These are phyloP conservation scores for Spodoptera litura DNA, from an alignment of 1,140 invertebrate species.

Conservation along the genomic window DNA sequence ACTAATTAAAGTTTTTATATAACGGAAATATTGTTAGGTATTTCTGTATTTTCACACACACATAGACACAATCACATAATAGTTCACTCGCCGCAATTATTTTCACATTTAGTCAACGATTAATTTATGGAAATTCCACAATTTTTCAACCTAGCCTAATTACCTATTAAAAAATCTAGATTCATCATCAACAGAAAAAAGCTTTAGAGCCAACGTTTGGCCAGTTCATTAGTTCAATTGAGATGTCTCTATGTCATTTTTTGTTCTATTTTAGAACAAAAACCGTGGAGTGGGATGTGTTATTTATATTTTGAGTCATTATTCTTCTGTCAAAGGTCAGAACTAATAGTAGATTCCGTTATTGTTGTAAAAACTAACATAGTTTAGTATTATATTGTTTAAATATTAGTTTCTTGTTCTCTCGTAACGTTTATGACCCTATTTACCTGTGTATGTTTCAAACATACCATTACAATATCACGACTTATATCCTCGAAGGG, in stretches of 20 bases:
- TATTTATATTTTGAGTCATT: conserved; percentile 6
- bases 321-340: conserved; percentile 25
- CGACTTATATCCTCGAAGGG: too few relatives aligned
- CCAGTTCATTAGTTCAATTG: conserved; percentile 14
- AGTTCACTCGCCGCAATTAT: background rate
- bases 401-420: conserved; percentile 21
- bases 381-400: conserved; percentile 7
- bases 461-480: too few relatives aligned
- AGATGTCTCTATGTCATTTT: conserved; percentile 3
- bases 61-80: background rate
- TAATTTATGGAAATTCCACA: background rate
- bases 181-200: background rate
- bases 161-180: background rate
- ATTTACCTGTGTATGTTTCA: background rate
- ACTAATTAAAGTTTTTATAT: too few relatives aligned
- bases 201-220: background rate
- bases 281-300: background rate
- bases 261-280: background rate
- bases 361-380: conserved; percentile 32
- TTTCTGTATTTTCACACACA: background rate
- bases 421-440: background rate
- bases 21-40: too few relatives aligned
- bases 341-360: conserved; percentile 4
- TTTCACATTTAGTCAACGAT: background rate
- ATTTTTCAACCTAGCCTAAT: background rate